Evolutionary conservation across 2,797 vertebrate genomes (phyloP).

Genomic region (Chaunax sp.): DNA sequence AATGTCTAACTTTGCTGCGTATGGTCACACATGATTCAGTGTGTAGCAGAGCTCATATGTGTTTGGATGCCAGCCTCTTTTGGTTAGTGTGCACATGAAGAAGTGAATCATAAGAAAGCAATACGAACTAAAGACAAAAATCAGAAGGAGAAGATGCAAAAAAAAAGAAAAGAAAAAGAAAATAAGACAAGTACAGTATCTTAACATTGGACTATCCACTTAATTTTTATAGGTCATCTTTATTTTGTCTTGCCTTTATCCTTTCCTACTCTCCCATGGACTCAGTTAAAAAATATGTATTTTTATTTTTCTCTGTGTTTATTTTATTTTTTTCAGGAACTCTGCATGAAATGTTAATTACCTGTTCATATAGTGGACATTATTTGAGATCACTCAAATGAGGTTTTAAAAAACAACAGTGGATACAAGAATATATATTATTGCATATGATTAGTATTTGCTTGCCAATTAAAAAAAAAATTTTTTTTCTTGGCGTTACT

Average conservation of each 20-base stretch:
- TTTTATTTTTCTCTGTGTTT: conserved; percentile 11
- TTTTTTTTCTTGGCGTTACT: conserved; percentile 27
- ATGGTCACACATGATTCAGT: background rate
- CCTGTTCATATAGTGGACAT: conserved; percentile 10
- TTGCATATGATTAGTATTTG: conserved; percentile 42
- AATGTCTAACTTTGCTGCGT: no score
- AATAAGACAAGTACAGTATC: background rate
- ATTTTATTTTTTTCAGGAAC: conserved; percentile 9
- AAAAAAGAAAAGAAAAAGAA: background rate
- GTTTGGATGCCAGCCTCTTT: background rate
- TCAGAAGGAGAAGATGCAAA: background rate
- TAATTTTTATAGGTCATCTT: background rate
- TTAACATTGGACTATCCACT: conserved; percentile 29
- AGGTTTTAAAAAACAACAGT: conserved; percentile 3
- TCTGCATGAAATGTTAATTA: conserved; percentile 17
- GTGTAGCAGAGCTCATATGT: background rate
- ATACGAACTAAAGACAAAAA: conserved; percentile 9
- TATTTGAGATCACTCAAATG: background rate
- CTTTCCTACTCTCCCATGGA: conserved; percentile 16
- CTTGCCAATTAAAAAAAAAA: conserved; percentile 53
- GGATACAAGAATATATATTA: conserved; percentile 24
- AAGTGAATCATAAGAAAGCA: background rate
- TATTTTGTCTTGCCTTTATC: conserved; percentile 10
- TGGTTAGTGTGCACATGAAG: background rate
- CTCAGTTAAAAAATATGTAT: conserved; percentile 25